A percentile compares a stretch with the other conserved stretches of the same genome.
Evolutionary conservation across 2,797 vertebrate genomes (phyloP).

Genomic region (Melanitta fusca): DNA sequence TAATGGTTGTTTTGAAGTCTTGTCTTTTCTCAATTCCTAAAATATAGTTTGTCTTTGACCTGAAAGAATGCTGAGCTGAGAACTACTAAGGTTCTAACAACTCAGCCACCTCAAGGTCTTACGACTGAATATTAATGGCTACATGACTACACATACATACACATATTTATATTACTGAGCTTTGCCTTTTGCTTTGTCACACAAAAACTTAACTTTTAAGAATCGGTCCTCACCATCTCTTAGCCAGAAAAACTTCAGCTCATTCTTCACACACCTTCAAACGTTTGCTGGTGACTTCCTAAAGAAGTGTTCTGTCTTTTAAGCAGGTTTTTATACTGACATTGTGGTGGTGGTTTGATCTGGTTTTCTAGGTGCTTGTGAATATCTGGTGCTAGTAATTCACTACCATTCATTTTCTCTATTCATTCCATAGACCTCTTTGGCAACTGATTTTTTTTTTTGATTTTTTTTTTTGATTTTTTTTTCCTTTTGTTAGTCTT

Average conservation of each 20-base stretch:
- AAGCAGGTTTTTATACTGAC: background rate
- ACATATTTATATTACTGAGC: background rate
- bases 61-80: background rate
- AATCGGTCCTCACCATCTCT: background rate
- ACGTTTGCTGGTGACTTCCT: background rate
- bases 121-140: background rate
- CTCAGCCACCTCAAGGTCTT: too few species aligned
- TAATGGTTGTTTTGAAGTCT: background rate
- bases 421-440: background rate
- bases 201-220: background rate
- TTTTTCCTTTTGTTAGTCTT: background rate
- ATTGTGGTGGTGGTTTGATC: fast-evolving
- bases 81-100: background rate
- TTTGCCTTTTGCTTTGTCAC: background rate
- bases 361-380: background rate
- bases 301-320: background rate
- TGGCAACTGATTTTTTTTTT: background rate
- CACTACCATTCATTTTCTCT: background rate
- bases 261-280: background rate
- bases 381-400: background rate
- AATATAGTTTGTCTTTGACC: background rate
- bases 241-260: background rate
- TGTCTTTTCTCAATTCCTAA: background rate
- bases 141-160: background rate
- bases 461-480: background rate